Conservation (phyloP, 2,113 vertebrate species). For the Otis tarda region DNA sequence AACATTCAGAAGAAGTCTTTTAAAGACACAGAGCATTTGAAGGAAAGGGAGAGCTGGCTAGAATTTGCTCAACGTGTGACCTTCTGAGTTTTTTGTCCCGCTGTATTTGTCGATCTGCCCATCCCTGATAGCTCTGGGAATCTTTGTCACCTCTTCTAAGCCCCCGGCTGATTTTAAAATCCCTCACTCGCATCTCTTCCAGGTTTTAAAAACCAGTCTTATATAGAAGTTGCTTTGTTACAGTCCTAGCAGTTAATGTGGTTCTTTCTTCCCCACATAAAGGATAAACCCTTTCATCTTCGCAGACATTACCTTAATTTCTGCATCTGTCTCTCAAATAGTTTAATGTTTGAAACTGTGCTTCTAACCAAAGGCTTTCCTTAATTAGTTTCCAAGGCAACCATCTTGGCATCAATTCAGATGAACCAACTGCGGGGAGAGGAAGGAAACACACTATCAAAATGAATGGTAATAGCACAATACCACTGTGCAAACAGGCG, state of each 20-base stretch:
- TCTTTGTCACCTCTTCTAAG: constrained; percentile 30
- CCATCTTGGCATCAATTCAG: constrained; percentile 47
- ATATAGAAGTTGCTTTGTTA: constrained; percentile 46
- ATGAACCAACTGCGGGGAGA: constrained; percentile 52
- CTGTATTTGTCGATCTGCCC: background rate
- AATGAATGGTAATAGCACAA: constrained; percentile 59
- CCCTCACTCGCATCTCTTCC: background rate
- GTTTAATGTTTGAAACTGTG: constrained; percentile 66
- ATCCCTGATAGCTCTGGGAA: constrained; percentile 11
- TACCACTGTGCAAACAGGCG: constrained; percentile 57
- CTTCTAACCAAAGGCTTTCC: constrained; percentile 56
- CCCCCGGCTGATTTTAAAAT: constrained; percentile 35
- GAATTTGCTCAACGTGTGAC: background rate
- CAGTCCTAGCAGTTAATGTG: constrained; percentile 1
- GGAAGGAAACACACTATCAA: constrained; percentile 55
- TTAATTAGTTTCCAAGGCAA: constrained; percentile 76
- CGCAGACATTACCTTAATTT: constrained; percentile 76
- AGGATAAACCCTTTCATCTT: constrained; percentile 62
- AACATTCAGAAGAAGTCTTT: background rate
- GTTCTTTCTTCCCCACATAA: constrained; percentile 55
- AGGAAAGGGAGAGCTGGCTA: background rate
- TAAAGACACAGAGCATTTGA: background rate
- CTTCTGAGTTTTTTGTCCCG: background rate
- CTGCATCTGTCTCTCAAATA: constrained; percentile 67
- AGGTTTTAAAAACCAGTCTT: constrained; percentile 50